A percentile compares a stretch with the other conserved stretches of the same genome.
phyloP scores from a whole-genome alignment of 2,113 vertebrate genomes.

The Aptenodytes forsteri region DNA sequence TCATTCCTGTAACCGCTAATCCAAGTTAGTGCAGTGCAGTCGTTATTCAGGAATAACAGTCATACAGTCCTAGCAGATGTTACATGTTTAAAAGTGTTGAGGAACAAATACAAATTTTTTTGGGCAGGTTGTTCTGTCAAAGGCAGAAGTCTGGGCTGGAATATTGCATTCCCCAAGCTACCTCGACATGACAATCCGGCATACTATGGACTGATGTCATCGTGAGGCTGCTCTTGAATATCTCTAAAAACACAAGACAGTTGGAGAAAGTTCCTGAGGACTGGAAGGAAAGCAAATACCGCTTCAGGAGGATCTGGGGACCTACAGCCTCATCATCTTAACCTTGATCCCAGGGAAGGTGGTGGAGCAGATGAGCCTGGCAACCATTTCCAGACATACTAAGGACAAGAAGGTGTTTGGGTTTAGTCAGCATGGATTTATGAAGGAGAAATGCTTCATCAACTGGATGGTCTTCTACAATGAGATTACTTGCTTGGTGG shows the following conservation, averaged over 20 bases:
- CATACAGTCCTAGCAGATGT: background rate
- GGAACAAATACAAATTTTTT: background rate
- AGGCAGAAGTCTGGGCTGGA: background rate
- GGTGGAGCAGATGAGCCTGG: background rate
- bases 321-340: background rate
- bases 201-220: background rate
- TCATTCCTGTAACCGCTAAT: background rate
- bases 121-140: background rate
- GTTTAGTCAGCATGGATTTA: background rate
- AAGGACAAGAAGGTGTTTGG: background rate
- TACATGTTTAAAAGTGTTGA: background rate
- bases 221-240: background rate
- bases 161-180: background rate
- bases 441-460: background rate
- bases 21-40: background rate
- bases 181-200: fast-evolving
- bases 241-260: background rate
- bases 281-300: background rate
- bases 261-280: background rate
- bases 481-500: background rate
- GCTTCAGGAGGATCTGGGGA: background rate
- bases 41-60: background rate
- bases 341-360: background rate
- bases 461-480: background rate
- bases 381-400: background rate